These are phyloP conservation scores for Oreochromis niloticus DNA, from an alignment of 2,113 vertebrate genomes.

Conservation along the genomic window DNA sequence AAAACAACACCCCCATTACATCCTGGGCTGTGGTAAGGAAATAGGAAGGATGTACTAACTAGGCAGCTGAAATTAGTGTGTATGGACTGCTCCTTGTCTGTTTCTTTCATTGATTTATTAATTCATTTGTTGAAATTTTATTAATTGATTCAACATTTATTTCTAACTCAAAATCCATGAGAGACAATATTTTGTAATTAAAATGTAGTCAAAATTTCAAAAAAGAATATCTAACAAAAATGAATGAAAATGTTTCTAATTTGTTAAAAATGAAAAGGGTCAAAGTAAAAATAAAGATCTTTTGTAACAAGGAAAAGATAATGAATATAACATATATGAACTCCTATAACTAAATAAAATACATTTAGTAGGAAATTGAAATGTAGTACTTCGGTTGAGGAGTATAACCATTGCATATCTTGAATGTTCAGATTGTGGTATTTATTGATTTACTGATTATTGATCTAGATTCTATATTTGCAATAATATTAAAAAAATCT, in stretches of 20 bases:
- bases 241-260: neutral
- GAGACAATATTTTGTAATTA: neutral
- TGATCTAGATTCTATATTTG: neutral
- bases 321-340: neutral
- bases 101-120: neutral
- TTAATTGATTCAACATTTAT: neutral
- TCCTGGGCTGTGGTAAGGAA: conserved; percentile 8
- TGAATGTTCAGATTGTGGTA: neutral
- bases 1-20: conserved; percentile 58
- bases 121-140: neutral
- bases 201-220: neutral
- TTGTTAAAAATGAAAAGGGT: neutral
- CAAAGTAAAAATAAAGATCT: neutral
- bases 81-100: neutral
- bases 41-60: neutral
- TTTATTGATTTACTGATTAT: neutral
- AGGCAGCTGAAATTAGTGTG: neutral
- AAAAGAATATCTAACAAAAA: neutral
- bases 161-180: neutral
- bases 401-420: neutral
- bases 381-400: neutral
- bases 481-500: neutral
- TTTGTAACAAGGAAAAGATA: neutral
- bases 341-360: neutral
- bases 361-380: neutral